Base-by-base conservation (phyloP, 1,140 invertebrate genomes). In the Sitodiplosis mosellana region DNA sequence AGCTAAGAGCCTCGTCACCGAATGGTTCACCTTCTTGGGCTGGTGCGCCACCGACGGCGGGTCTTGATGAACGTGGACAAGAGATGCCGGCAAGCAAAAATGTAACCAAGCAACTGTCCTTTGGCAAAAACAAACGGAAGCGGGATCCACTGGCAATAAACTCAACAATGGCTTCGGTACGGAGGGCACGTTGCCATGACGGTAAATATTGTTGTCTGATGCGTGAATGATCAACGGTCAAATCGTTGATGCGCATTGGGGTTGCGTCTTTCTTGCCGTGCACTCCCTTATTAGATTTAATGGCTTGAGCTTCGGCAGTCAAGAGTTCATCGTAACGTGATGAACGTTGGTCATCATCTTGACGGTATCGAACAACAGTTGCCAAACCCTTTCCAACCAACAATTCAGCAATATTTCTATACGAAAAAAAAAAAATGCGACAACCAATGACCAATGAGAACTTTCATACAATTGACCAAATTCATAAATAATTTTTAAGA, bases 271-370 rank as follows among this genome's bases (percentile, higher is more conserved):
- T 91, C 60, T 90, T 90, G 11, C 79, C 76, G 55, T 89, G 81
- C 12, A 94, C 57, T 33, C 91, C 90, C 53, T 88, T 77, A 15
- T 71, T 69, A 2, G 80, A 80, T 66, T 97, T 96, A 42, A 78
- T 73, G 1, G 95, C 95, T 59, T 93, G 89, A 14, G 77, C 76
- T 70, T 99, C 94, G 7, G 95, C 94, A 51, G 85, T 81, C 36
- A 94, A 65, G n/a, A 99, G 68, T 42, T 87, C 81, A 64, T 97
- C 93, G 63, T 98, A 99, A 46, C 84, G 80, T 1, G 85, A 83
- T 20, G 93, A 94, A 49, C 94, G 76, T 61, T 96, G 88, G 61
- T 99, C 93, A 64, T 97, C 91, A 63, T 97, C 92, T 59, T 88
- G 85, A 47, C 88, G 74, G 59, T 99, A 93, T 47, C 86, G 76